Evolutionary conservation across 2,888 invertebrate species (phyloP), one percentile per base, ranked within the genome.

Genomic region (Strigamia crassipes): DNA sequence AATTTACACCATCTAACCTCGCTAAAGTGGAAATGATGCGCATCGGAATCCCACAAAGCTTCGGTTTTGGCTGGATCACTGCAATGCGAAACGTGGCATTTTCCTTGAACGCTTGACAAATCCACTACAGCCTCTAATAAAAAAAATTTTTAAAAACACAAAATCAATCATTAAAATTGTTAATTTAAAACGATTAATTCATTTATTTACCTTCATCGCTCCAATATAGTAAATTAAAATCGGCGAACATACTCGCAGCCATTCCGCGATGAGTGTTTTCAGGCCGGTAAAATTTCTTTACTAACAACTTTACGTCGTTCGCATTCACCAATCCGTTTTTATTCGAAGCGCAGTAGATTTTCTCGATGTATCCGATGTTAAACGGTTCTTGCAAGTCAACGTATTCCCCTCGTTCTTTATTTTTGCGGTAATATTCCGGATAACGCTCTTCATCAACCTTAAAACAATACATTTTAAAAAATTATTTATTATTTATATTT

Each of bases 371-470:
- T 0, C 92, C 94, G 12, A 95, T 90, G 84, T 92, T 91, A 87
- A 94, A 95, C 0, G 95, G 94, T 83, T 93, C 92, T 0, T 93
- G 92, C 0, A 93, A 93, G 83, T 92, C 92, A 15, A 90, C 87
- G 85, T 94, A 93, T 0, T 93, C 93, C 0, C 93, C 93, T 85
- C 93, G 92, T 27, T 92, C 90, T 83, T 88, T 92, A 73, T 90
- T 91, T 88, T 94, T 95, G 82, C 95, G 90, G 87, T 94, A 95
- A 85, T 92, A 92, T 87, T 96, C 95, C 0, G 95, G 92, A 86
- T 93, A 95, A 41, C 92, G 86, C 18, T 91, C 90, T 86, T 93
- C 93, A 87, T 95, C 93, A 1, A 92, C 90, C 84, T 90, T 46
- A n/a, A n/a, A n/a, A n/a, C n/a, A n/a, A n/a, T n/a, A n/a, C n/a